Evolutionary conservation across 2,113 vertebrate genomes (phyloP), one percentile per base, ranked within the genome.

Genomic region (Furnarius figulus): DNA sequence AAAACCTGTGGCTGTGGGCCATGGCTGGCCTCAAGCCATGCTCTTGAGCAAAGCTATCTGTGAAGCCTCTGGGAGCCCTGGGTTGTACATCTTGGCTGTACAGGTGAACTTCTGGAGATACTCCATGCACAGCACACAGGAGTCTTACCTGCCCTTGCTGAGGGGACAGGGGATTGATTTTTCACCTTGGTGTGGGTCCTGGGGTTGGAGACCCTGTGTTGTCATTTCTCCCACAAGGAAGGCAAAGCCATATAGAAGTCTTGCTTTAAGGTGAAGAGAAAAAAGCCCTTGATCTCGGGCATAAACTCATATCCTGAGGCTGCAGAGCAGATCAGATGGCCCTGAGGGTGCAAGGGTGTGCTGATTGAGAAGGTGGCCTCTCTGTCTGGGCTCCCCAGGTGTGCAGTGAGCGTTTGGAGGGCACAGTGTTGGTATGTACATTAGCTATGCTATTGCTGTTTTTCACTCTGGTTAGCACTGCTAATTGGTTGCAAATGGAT

Each of bases 401-500:
- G 46, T 66, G 73, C 71, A 46, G 39, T 0, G 8, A 76, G 49
- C 18, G 8, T 78, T 96, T 71, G 92, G 89, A 95, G 80, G 85
- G 56, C 35, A 63, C 42, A 5, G 50, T 52, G 91, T 61, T 68
- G 76, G 55, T 95, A 71, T 93, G 96, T 62, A 80, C 59, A 14
- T 35, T 87, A 6, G 1, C 84, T 66, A 19, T 13, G 18, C 67
- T 92, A 35, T 93, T 93, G 53, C 53, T 89, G 87, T 81, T n/a
- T 94, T 87, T 62, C 63, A 12, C 50, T 96, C 52, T 0, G 5
- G 78, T 91, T 87, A 94, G 81, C 55, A 28, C 62, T 83, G 33
- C 79, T 96, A 92, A 97, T 91, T 89, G 86, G 27, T 71, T 93
- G 91, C 84, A 94, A 62, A 92, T 92, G 19, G 66, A 94, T 95